These are phyloP conservation scores for Novumbra hubbsi DNA, from an alignment of 2,797 vertebrate species.

Conservation along the genomic window DNA sequence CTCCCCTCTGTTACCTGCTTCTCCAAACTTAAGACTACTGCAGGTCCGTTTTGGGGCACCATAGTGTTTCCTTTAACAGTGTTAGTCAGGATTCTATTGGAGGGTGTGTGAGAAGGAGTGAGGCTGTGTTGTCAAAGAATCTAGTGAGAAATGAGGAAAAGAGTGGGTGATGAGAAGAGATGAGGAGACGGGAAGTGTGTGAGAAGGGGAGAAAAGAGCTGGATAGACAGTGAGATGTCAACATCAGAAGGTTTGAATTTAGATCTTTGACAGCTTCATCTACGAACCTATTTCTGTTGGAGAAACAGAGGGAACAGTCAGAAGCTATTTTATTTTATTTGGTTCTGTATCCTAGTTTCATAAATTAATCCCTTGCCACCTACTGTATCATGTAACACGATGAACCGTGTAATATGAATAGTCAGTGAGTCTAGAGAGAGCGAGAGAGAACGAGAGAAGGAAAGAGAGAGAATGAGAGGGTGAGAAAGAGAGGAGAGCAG, in stretches of 20 bases:
- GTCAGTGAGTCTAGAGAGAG: constrained; percentile 54
- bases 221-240: constrained; percentile 19
- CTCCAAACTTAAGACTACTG: neutral
- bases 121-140: neutral
- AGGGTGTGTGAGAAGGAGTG: neutral
- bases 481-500: constrained; percentile 65
- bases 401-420: constrained; percentile 58
- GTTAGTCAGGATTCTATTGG: constrained; percentile 1
- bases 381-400: constrained; percentile 22
- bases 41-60: neutral
- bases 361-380: neutral
- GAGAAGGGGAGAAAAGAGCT: constrained; percentile 6
- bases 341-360: constrained; percentile 6
- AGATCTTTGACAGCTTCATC: constrained; percentile 21
- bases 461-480: constrained; percentile 60
- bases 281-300: neutral
- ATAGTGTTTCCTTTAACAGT: neutral
- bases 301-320: neutral
- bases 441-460: constrained; percentile 63
- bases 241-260: constrained; percentile 23
- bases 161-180: neutral
- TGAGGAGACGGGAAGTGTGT: neutral
- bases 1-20: neutral
- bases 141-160: neutral
- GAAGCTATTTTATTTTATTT: neutral